Evolutionary conservation across 2,888 invertebrate species (phyloP), one percentile per base, ranked within the genome.

Genomic region (Tinea semifulvella): DNA sequence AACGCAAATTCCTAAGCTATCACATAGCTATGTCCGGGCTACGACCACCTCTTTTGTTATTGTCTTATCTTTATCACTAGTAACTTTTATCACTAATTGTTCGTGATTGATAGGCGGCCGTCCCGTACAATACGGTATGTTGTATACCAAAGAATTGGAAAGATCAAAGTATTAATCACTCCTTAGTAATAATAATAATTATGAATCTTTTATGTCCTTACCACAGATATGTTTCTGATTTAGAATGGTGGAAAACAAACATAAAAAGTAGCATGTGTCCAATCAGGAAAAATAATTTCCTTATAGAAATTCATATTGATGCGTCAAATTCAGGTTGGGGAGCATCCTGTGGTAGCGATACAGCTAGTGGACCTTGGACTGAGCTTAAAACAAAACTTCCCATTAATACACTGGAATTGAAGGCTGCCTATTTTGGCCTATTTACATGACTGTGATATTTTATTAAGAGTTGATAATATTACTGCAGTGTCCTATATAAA

Each of bases 81-180:
- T n/a, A n/a, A n/a, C n/a, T n/a, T n/a, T n/a, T n/a, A n/a, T n/a
- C n/a, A n/a, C n/a, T n/a, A n/a, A n/a, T n/a, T n/a, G n/a, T n/a
- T n/a, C n/a, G n/a, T n/a, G n/a, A n/a, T n/a, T n/a, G n/a, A n/a
- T n/a, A n/a, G n/a, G n/a, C n/a, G n/a, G n/a, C n/a, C n/a, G n/a
- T n/a, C n/a, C n/a, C n/a, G n/a, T n/a, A n/a, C n/a, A n/a, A n/a
- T n/a, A 52, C 28, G 47, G 51, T 7, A 47, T 35, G 48, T 13
- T 47, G 0, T 49, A 50, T 20, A 52, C 48, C 3, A 50, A 50
- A 20, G 10, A 10, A 8, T 43, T 50, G 11, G 46, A 49, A 35
- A 36, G 46, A 26, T 2, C n/a, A 16, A 46, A 42, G 39, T 46
- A 42, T 17, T 10, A 42, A 17, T 11, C 42, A 18, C 19, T 46